These are phyloP conservation scores for Sternotherus odoratus DNA, from an alignment of 2,797 vertebrate genomes.

Conservation along the genomic window DNA sequence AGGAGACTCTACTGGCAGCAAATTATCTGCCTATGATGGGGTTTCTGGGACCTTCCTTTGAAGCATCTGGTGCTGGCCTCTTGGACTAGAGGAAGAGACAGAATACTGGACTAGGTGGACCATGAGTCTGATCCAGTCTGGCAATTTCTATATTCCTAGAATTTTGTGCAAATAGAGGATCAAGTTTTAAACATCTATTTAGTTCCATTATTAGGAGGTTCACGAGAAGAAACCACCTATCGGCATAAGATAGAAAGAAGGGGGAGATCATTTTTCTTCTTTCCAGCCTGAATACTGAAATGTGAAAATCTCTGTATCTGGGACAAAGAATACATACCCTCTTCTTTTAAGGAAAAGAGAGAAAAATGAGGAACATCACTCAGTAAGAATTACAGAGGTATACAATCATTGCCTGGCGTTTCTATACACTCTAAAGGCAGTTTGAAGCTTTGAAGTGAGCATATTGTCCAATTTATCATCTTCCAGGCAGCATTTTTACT, in stretches of 20 bases:
- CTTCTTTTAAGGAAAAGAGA: constrained; percentile 20
- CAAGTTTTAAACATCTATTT: background rate
- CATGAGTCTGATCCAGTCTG: rapidly evolving
- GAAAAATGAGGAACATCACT: constrained; percentile 6
- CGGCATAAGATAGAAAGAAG: background rate
- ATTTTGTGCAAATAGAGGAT: background rate
- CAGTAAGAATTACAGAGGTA: constrained; percentile 45
- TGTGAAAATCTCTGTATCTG: background rate
- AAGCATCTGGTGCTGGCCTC: background rate
- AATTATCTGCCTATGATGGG: background rate
- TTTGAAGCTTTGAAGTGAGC: constrained; percentile 29
- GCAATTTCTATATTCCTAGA: background rate
- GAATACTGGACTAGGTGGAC: background rate
- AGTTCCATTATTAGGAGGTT: background rate
- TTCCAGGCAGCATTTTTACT: constrained; percentile 52
- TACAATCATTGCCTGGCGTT: constrained; percentile 33
- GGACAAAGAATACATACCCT: background rate
- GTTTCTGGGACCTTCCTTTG: background rate
- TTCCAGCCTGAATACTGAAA: background rate
- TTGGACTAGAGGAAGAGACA: background rate
- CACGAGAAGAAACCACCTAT: background rate
- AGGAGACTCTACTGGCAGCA: background rate
- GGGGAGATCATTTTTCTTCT: background rate
- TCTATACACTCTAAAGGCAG: constrained; percentile 22
- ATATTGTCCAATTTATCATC: constrained; percentile 67